Conservation (phyloP, 2,113 vertebrate species). For the Accipiter cooperii region DNA sequence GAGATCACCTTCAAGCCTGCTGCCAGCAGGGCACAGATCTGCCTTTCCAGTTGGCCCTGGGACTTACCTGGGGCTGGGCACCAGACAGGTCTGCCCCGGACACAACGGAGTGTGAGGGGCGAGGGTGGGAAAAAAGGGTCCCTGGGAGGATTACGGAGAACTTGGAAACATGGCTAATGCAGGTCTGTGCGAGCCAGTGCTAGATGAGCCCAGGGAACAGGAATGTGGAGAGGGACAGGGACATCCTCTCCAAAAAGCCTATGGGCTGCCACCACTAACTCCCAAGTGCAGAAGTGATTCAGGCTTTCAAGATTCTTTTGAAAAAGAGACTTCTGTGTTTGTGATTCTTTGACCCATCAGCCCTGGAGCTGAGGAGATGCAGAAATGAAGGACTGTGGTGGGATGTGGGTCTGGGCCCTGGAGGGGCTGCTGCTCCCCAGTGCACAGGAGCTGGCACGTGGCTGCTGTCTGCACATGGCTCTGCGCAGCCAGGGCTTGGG, state of each 20-base stretch:
- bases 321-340: background rate
- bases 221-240: background rate
- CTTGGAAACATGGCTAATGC: no score
- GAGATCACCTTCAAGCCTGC: conserved; percentile 83
- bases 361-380: background rate
- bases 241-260: background rate
- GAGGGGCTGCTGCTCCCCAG: background rate
- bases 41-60: background rate
- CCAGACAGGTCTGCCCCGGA: background rate
- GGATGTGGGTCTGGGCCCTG: background rate
- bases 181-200: background rate
- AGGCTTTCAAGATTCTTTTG: background rate
- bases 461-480: background rate
- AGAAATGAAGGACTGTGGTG: background rate
- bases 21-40: conserved; percentile 78
- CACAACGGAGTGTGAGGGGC: background rate
- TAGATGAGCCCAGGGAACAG: background rate
- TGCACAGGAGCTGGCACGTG: background rate
- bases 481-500: background rate
- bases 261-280: background rate
- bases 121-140: background rate
- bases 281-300: background rate
- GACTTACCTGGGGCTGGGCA: background rate
- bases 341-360: background rate
- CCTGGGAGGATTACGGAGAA: background rate